Conservation (phyloP, 2,113 vertebrate species). For the Melanocharis versteri region DNA sequence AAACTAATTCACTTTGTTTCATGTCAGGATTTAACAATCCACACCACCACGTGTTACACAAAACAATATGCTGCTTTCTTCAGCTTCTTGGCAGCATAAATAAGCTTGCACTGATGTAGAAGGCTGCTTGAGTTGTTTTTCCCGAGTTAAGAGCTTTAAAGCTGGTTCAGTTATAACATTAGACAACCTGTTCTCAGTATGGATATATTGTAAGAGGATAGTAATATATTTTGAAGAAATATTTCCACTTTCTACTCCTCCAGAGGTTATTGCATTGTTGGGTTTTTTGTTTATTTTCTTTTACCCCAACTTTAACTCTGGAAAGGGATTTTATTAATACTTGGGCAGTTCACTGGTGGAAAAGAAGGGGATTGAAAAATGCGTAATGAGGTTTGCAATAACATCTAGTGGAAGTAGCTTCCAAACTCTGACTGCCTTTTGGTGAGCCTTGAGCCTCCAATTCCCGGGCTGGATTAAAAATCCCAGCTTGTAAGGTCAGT, state of each 20-base stretch:
- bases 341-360: neutral
- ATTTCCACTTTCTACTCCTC: neutral
- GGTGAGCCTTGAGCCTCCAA: neutral
- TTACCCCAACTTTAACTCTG: neutral
- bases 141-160: neutral
- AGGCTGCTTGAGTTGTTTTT: neutral
- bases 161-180: neutral
- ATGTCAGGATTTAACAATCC: constrained; percentile 32
- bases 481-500: neutral
- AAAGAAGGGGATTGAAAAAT: neutral
- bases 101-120: neutral
- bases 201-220: neutral
- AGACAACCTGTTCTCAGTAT: neutral
- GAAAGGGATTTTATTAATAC: neutral
- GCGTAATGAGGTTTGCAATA: neutral
- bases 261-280: neutral
- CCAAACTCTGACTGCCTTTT: neutral
- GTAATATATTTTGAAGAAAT: neutral
- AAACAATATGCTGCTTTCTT: constrained; percentile 47
- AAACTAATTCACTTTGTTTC: constrained; percentile 31
- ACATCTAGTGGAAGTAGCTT: neutral
- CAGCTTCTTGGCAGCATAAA: constrained; percentile 29
- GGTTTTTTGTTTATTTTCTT: neutral
- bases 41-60: neutral
- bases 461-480: neutral